Percentiles rank a stretch among this genome's conserved stretches.
Conservation (phyloP, 1,140 invertebrate species). For the Melitaea cinxia region DNA sequence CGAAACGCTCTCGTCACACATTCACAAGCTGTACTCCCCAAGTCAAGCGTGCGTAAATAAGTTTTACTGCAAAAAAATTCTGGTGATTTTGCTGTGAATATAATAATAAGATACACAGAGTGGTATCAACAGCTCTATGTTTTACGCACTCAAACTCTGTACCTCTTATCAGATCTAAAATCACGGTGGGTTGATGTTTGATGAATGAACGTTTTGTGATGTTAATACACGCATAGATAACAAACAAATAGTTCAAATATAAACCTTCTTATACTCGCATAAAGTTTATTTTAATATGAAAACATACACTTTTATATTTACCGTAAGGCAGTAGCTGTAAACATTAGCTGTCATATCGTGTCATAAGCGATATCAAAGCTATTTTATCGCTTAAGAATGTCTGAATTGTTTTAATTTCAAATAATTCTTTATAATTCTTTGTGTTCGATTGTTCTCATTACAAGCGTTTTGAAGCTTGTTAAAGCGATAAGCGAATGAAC, state of each 20-base stretch:
- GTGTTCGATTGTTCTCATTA: slow-evolving; percentile 29
- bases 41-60: no score
- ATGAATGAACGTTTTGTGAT: slow-evolving; percentile 77
- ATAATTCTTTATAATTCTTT: slow-evolving; percentile 18
- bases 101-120: neutral
- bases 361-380: slow-evolving; percentile 16
- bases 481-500: slow-evolving; percentile 11
- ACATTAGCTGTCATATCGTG: slow-evolving; percentile 16
- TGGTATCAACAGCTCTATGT: slow-evolving; percentile 48
- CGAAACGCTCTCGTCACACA: no score
- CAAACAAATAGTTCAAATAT: slow-evolving; percentile 14
- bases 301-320: neutral
- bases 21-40: no score
- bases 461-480: slow-evolving; percentile 8
- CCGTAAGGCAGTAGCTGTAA: slow-evolving; percentile 9
- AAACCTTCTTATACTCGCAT: slow-evolving; percentile 12
- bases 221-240: slow-evolving; percentile 53
- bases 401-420: slow-evolving; percentile 18
- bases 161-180: slow-evolving; percentile 58
- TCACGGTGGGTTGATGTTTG: slow-evolving; percentile 62
- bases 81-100: no score
- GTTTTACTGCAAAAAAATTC: no score
- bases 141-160: slow-evolving; percentile 32
- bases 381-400: slow-evolving; percentile 18
- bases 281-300: neutral